Conservation (phyloP, 2,888 invertebrate genomes). For the Acanthacorydalis orientalis region DNA sequence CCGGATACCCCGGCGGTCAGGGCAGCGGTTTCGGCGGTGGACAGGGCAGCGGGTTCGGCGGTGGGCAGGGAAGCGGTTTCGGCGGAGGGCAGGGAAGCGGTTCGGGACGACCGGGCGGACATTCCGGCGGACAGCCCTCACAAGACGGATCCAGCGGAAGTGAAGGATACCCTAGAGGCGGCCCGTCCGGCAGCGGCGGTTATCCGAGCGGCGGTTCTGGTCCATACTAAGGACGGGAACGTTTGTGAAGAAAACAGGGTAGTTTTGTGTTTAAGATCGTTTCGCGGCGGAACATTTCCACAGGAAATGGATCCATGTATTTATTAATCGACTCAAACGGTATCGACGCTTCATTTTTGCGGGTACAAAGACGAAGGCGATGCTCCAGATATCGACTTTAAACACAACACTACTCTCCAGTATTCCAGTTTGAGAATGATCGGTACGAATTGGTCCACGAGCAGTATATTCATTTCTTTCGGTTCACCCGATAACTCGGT, state of each 20-base stretch:
- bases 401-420: too few species aligned
- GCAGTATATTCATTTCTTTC: too few species aligned
- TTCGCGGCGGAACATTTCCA: too few species aligned
- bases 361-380: too few species aligned
- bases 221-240: neutral
- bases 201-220: conserved; percentile 11
- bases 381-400: too few species aligned
- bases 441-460: too few species aligned
- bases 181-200: conserved; percentile 9
- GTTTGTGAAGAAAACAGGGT: neutral
- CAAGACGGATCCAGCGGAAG: conserved; percentile 8
- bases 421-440: too few species aligned
- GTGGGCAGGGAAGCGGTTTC: conserved; percentile 11
- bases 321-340: too few species aligned
- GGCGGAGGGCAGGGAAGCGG: conserved; percentile 9
- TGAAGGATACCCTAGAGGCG: conserved; percentile 11
- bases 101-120: conserved; percentile 9
- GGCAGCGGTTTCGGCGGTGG: conserved; percentile 14
- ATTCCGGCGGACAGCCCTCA: conserved; percentile 3
- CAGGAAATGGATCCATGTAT: too few species aligned
- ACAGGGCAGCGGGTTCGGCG: conserved; percentile 7
- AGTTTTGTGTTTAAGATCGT: too few species aligned
- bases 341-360: too few species aligned
- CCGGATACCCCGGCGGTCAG: conserved; percentile 12
- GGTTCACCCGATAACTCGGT: too few species aligned